Evolutionary conservation across 2,797 vertebrate genomes (phyloP), one percentile per base, ranked within the genome.

Genomic region (Pangasius sanitwongsei): DNA sequence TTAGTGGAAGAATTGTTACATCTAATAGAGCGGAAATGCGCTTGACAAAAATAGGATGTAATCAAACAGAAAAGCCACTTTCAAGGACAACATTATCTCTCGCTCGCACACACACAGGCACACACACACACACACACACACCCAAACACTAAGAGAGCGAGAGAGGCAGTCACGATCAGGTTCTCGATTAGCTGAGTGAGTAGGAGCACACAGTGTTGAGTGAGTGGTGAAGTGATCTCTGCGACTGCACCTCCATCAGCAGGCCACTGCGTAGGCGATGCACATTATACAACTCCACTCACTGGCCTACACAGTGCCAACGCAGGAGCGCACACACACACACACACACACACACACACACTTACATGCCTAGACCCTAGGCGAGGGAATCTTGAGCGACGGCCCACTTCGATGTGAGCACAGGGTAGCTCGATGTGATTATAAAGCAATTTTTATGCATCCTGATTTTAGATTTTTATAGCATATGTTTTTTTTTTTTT

Each of bases 201-300:
- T 95, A 95, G 95, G 96, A 94, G 95, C 95, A 93, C 92, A 94
- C 94, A 95, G 95, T 94, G 93, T 93, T 92, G 92, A 95, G 94
- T 94, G 94, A 94, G 94, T 91, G 91, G 91, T 91, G 91, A 89
- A 94, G 94, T 93, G 93, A 95, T 94, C 94, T 94, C 91, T 92
- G 93, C 81, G 92, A 94, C 94, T 93, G 93, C 93, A 93, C 92
- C 93, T 93, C 92, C 87, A 89, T 87, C 90, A 86, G 80, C 82
- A 93, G 94, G 91, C 89, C 92, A 93, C 93, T 92, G 93, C 93
- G 96, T 95, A 94, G 95, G 96, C 75, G 94, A 94, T 87, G 91
- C 93, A 92, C 93, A 92, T 95, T 96, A 96, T 93, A 95, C 95
- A 96, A 96, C 93, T 93, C 93, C 93, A 95, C 94, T 94, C 94